Base-by-base conservation (phyloP, 2,797 vertebrate species). In the Parauchenoglanis ngamensis region DNA sequence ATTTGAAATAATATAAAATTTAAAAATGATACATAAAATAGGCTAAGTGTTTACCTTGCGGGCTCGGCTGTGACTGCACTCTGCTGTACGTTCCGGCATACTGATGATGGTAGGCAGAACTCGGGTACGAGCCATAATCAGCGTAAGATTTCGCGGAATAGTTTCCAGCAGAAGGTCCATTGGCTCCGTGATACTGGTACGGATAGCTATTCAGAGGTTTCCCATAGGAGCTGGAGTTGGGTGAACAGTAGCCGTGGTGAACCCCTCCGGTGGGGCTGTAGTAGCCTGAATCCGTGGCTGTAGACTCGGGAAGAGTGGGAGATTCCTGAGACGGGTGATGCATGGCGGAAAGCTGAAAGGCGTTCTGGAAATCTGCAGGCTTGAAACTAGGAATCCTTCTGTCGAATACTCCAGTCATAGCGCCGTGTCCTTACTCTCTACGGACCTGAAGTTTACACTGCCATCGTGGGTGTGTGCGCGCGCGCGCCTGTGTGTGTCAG, bases 321-420 rank as follows among this genome's bases (percentile, higher is more conserved):
- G 98, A 99, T 95, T 99, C 98, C 97, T 99, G 98, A 96, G 98
- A 97, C 91, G 98, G 98, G 87, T 99, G 98, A 92, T 98, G 98
- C 98, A 98, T 98, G 94, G 96, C 94, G 87, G 97, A 95, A 91
- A 97, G 95, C 93, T 97, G 97, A 88, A 99, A 99, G 65, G 97
- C 96, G 94, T 96, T 96, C 94, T 97, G 97, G 92, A 98, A 98
- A 90, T 99, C 98, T 93, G 96, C 92, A 88, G 97, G 93, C 94
- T 98, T 97, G 92, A 98, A 97, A 94, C 95, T 97, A 92, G 97
- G 94, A 90, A 97, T 98, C 95, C 98, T 97, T 93, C 98, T 96
- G 95, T 99, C 98, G 95, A 99, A 99, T 94, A 99, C 97, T 96
- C 97, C 98, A 94, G 97, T 99, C 98, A 99, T 99, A 93, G 94